Evolutionary conservation across 1,140 invertebrate species (phyloP).

Genomic region (Radopholus similis): DNA sequence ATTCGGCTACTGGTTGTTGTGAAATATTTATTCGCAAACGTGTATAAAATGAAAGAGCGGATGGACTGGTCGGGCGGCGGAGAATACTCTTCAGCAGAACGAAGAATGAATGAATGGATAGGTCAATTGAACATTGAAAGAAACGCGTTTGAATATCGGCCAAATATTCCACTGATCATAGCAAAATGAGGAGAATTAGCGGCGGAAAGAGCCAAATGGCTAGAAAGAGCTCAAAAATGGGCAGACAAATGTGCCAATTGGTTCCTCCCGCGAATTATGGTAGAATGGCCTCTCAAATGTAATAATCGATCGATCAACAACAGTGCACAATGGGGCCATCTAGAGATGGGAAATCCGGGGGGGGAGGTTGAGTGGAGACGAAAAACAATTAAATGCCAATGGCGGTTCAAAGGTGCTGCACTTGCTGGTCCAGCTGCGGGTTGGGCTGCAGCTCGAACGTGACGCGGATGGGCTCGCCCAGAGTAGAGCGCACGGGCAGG

Average conservation of each 20-base stretch:
- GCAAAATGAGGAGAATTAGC: no score
- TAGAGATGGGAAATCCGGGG: not conserved
- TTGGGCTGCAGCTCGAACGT: conserved; percentile 30
- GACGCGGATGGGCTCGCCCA: conserved; percentile 23
- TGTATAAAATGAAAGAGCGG: not conserved
- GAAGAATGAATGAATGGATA: not conserved
- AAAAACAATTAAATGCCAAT: not conserved
- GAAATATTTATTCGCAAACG: no score
- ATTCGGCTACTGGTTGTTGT: no score
- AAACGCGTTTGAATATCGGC: not conserved
- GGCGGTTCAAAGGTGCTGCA: conserved; percentile 9
- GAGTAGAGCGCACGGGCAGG: conserved; percentile 23
- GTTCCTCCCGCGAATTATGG: no score
- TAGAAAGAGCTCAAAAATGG: no score
- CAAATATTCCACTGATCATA: not conserved
- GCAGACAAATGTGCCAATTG: no score
- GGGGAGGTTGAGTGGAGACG: not conserved
- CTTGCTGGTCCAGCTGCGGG: conserved; percentile 24
- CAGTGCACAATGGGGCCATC: not conserved
- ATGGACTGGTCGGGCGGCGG: not conserved
- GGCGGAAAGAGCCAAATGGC: no score
- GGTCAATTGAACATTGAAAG: not conserved
- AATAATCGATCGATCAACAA: no score
- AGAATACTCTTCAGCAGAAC: not conserved
- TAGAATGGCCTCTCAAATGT: no score